Evolutionary conservation across 2,888 invertebrate genomes (phyloP).

Genomic region (Phaedon cochleariae): DNA sequence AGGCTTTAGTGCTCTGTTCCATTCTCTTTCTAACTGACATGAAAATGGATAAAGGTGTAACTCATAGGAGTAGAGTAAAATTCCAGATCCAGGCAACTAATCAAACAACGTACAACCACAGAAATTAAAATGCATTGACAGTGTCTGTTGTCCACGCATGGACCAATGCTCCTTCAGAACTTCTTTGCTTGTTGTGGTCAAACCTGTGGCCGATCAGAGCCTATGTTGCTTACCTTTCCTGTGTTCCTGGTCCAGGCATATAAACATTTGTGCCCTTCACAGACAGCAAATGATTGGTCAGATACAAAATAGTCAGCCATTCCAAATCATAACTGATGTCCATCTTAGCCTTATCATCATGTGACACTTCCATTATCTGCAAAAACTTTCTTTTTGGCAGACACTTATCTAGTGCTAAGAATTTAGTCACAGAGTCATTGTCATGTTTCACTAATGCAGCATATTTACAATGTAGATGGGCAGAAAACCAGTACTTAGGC

Average conservation of each 20-base stretch:
- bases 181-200: no score
- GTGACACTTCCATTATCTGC: conserved; percentile 76
- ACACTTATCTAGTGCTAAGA: conserved; percentile 96
- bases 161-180: no score
- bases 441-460: conserved; percentile 85
- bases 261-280: conserved; percentile 75
- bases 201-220: conserved; percentile 50
- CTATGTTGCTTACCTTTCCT: conserved; percentile 68
- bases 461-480: conserved; percentile 97
- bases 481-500: conserved; percentile 95
- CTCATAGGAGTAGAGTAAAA: no score
- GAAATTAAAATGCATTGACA: no score
- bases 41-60: no score
- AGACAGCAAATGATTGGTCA: conserved; percentile 88
- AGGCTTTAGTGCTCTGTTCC: no score
- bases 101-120: no score
- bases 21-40: no score
- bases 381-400: conserved; percentile 88
- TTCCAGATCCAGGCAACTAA: no score
- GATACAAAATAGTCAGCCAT: conserved; percentile 89
- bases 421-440: conserved; percentile 73
- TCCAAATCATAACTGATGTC: conserved; percentile 85
- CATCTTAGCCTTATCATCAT: conserved; percentile 66
- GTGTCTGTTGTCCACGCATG: no score
- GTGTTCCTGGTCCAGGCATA: conserved; percentile 82